These are phyloP conservation scores for Micromys minutus DNA, from an alignment of 2,113 vertebrate species.

Conservation along the genomic window DNA sequence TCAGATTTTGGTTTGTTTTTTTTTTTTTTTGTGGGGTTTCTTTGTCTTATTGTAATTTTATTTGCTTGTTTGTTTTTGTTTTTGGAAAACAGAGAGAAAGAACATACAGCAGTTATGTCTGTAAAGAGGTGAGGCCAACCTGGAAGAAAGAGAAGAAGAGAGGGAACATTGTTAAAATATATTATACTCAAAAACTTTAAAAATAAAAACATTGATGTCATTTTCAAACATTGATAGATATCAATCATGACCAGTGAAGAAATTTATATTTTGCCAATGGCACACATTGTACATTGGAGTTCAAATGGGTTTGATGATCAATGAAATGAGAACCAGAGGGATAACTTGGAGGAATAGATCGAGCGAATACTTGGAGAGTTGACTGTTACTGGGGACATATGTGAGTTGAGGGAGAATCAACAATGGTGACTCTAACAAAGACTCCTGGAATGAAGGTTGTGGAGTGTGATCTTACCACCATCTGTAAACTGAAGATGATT, in stretches of 20 bases:
- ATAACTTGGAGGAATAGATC: no score
- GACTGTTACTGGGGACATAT: no score
- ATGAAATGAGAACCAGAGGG: no score
- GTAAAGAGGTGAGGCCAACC: not conserved
- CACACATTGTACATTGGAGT: not conserved
- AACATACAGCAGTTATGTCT: not conserved
- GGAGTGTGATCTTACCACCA: no score
- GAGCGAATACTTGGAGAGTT: no score
- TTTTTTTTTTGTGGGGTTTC: not conserved
- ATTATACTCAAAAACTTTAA: not conserved
- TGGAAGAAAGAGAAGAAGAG: not conserved
- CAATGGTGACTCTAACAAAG: no score
- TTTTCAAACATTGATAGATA: not conserved
- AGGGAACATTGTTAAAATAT: not conserved
- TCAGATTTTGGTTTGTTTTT: not conserved
- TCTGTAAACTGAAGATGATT: no score
- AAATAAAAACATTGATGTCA: not conserved
- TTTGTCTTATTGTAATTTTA: not conserved
- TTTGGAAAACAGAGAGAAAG: not conserved
- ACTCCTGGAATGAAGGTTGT: no score
- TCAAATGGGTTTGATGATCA: not conserved
- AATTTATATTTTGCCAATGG: not conserved
- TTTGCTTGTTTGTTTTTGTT: not conserved
- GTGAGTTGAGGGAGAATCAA: no score
- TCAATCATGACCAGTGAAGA: not conserved